Evolutionary conservation across 2,797 vertebrate genomes (phyloP), one percentile per base, ranked within the genome.

Genomic region (Channa striata): DNA sequence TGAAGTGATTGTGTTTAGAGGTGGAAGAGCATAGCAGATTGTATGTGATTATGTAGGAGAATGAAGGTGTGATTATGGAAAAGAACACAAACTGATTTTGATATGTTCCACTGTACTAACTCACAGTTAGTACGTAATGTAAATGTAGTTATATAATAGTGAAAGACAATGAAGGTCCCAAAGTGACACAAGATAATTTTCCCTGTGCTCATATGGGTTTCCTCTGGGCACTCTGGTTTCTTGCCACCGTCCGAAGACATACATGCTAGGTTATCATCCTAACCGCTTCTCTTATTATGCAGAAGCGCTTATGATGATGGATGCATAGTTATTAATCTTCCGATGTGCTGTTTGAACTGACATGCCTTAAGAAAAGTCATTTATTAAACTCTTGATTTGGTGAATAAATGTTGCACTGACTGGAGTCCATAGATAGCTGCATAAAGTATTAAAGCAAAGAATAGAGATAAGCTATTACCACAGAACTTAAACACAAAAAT

Each of bases 1-100:
- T 77, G 68, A 72, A 59, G 0, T 54, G 61, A 78, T 78, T 80
- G 66, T 75, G 65, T 83, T 82, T 57, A 63, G 52, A 72, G 71
- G 74, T 56, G 61, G 52, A 75, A 59, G 53, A 77, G 40, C 59
- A 61, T 47, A 23, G 52, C 42, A 46, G 46, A 11, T 53, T 53
- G 34, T 39, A 30, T 78, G 59, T 72, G 68, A 80, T 77, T 77
- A 68, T 69, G 56, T 71, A 40, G 48, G 25, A 8, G 72, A 34
- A 42, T 59, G 52, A 69, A 61, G 6, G 37, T 39, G 42, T 57
- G 59, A 77, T 72, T 69, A 40, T 66, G 42, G n/a, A 61, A 74
- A 63, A 47, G 48, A 40, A 20, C 67, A 68, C 20, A 12, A 33
- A 21, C 25, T 57, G 48, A 51, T 76, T 82, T 33, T 37, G 17